Evolutionary conservation across 2,888 invertebrate genomes (phyloP).

Genomic region (Azorinus chamasolen): DNA sequence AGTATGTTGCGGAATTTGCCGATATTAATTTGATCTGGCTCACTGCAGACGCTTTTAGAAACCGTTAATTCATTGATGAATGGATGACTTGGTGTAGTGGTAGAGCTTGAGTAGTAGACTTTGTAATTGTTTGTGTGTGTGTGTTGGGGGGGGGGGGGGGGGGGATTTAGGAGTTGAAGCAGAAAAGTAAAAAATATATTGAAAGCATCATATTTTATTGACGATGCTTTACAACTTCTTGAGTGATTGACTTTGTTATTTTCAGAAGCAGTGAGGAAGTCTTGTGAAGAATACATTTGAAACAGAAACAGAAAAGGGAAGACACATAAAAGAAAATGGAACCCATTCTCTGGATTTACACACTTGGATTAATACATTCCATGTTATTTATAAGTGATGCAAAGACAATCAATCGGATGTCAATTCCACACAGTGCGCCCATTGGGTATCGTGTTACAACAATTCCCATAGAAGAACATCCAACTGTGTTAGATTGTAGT

Average conservation of each 20-base stretch:
- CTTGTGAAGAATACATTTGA: not conserved
- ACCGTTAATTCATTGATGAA: constrained; percentile 2
- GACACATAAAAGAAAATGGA: not conserved
- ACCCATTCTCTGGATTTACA: not conserved
- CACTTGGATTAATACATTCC: constrained; percentile 37
- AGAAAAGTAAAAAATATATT: constrained; percentile 10
- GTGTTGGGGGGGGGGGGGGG: too few relatives aligned
- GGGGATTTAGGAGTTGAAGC: too few relatives aligned
- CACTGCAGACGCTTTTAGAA: constrained; percentile 40
- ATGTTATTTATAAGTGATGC: constrained; percentile 15
- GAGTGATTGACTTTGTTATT: too few relatives aligned
- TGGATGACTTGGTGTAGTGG: constrained; percentile 6
- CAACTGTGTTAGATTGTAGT: constrained; percentile 33
- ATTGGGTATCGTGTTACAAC: constrained; percentile 53
- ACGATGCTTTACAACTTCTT: too few relatives aligned
- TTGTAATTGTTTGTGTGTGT: too few relatives aligned
- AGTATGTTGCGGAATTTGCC: constrained; percentile 43
- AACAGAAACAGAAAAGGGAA: not conserved
- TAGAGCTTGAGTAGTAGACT: constrained; percentile 7
- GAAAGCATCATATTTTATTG: constrained; percentile 1
- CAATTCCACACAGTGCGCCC: constrained; percentile 53
- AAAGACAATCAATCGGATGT: constrained; percentile 30
- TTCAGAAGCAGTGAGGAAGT: too few relatives aligned
- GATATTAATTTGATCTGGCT: constrained; percentile 41
- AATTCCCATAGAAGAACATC: constrained; percentile 33